These are phyloP conservation scores for Acanthosepion pharaonis DNA, from an alignment of 2,888 invertebrate genomes.

Conservation along the genomic window DNA sequence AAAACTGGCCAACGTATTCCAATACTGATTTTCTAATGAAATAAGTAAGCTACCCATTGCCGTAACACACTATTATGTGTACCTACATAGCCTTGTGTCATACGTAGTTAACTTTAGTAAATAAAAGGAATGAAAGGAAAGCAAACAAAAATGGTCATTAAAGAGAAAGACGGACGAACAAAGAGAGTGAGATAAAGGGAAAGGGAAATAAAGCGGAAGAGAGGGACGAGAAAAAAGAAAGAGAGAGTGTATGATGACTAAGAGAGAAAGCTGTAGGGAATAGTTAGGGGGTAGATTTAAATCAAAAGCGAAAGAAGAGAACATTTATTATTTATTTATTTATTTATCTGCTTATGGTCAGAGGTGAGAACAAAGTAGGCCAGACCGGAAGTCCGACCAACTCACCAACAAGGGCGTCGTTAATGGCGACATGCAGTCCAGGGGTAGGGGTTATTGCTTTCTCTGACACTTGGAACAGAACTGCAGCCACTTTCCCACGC, in stretches of 20 bases:
- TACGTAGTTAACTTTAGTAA: too few relatives aligned
- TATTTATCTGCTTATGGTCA: neutral
- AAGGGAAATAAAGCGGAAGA: too few relatives aligned
- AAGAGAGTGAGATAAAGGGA: too few relatives aligned
- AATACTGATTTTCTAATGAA: too few relatives aligned
- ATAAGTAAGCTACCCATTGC: too few relatives aligned
- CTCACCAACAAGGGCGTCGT: conserved; percentile 33
- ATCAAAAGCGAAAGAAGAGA: neutral
- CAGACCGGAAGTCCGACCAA: conserved; percentile 33
- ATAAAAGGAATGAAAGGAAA: neutral
- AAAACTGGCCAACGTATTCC: too few relatives aligned
- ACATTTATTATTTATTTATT: neutral
- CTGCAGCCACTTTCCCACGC: conserved; percentile 33
- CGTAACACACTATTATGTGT: too few relatives aligned
- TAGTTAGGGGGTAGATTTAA: neutral
- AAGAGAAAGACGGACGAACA: too few relatives aligned
- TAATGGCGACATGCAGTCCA: conserved; percentile 33
- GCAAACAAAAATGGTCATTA: neutral
- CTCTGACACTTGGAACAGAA: conserved; percentile 6
- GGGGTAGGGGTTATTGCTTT: neutral
- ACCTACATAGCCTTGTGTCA: too few relatives aligned
- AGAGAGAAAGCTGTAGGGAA: too few relatives aligned
- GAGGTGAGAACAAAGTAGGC: conserved; percentile 15
- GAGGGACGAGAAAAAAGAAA: too few relatives aligned
- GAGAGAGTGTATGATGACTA: too few relatives aligned